Evolutionary conservation across 37 sponge, comb jelly and placozoan species (phyloP).

Genomic region (Cladorhizidae sp.): DNA sequence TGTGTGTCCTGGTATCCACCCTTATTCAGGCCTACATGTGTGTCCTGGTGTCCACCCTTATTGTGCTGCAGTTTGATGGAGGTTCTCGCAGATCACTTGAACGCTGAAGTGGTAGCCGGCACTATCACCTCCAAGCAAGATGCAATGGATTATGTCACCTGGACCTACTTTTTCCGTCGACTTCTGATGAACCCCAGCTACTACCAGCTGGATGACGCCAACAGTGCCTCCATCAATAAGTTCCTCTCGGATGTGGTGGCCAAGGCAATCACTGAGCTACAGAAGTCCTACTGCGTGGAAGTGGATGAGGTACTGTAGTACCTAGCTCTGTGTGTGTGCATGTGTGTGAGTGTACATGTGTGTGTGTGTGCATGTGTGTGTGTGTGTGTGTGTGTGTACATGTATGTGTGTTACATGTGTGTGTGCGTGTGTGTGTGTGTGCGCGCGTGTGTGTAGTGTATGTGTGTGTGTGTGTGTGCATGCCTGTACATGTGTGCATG

Average conservation of each 20-base stretch:
- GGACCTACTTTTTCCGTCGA: slow-evolving; percentile 98
- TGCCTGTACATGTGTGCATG: too few relatives aligned
- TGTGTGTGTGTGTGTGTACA: background rate
- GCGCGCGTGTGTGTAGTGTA: too few relatives aligned
- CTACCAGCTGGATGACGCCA: slow-evolving; percentile 78
- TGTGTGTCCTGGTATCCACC: too few relatives aligned
- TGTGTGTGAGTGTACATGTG: slow-evolving; percentile 19
- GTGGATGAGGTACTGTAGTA: slow-evolving; percentile 79
- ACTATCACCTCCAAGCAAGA: slow-evolving; percentile 93
- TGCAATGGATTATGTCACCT: slow-evolving; percentile 96
- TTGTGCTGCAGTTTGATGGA: slow-evolving; percentile 71
- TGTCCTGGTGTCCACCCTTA: too few relatives aligned
- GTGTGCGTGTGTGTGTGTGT: background rate
- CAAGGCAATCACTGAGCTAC: slow-evolving; percentile 59
- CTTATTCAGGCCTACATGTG: background rate
- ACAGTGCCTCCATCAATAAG: slow-evolving; percentile 34
- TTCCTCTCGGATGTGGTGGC: slow-evolving; percentile 71
- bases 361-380: slow-evolving; percentile 1
- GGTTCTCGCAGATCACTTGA: slow-evolving; percentile 94
- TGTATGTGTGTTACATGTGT: background rate
- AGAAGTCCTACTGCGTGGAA: slow-evolving; percentile 77
- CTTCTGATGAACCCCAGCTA: slow-evolving; percentile 94
- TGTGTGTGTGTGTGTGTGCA: too few relatives aligned
- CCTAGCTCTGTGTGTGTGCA: slow-evolving; percentile 4
- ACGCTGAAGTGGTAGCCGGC: slow-evolving; percentile 97